These are phyloP conservation scores for Netelia inedita DNA, from an alignment of 2,888 invertebrate genomes.

Conservation along the genomic window DNA sequence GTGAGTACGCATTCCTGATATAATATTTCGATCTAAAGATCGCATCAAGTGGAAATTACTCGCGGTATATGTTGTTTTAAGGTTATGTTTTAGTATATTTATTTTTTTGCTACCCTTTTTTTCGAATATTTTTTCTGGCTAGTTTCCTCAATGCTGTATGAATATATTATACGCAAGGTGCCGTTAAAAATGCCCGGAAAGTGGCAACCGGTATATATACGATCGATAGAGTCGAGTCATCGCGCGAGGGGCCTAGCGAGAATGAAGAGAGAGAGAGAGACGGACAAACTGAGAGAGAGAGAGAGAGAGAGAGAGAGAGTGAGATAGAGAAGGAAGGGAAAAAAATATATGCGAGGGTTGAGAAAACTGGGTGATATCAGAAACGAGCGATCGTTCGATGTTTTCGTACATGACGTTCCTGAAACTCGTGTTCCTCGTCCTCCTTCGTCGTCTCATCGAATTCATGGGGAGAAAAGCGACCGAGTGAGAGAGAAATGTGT, in stretches of 20 bases:
- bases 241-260: slow-evolving; percentile 27
- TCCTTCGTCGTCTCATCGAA: slow-evolving; percentile 47
- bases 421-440: slow-evolving; percentile 60
- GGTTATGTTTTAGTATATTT: background rate
- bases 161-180: slow-evolving; percentile 1
- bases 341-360: slow-evolving; percentile 45
- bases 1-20: background rate
- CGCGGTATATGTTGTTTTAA: background rate
- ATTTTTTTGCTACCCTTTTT: background rate
- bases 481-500: background rate
- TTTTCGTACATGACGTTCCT: slow-evolving; percentile 55
- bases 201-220: slow-evolving; percentile 37
- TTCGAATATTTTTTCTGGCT: background rate
- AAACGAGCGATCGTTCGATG: slow-evolving; percentile 62
- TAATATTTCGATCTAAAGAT: slow-evolving; percentile 42
- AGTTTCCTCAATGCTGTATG: background rate
- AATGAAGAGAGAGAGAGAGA: slow-evolving; percentile 4
- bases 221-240: slow-evolving; percentile 67
- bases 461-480: slow-evolving; percentile 41
- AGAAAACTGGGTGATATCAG: slow-evolving; percentile 65
- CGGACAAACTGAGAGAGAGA: background rate
- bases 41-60: slow-evolving; percentile 22
- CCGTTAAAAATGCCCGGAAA: slow-evolving; percentile 52
- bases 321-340: background rate
- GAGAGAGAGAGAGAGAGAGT: too few species aligned